Evolutionary conservation across 2,797 vertebrate species (phyloP), one percentile per base, ranked within the genome.

Genomic region (Craterocephalus amniculus): DNA sequence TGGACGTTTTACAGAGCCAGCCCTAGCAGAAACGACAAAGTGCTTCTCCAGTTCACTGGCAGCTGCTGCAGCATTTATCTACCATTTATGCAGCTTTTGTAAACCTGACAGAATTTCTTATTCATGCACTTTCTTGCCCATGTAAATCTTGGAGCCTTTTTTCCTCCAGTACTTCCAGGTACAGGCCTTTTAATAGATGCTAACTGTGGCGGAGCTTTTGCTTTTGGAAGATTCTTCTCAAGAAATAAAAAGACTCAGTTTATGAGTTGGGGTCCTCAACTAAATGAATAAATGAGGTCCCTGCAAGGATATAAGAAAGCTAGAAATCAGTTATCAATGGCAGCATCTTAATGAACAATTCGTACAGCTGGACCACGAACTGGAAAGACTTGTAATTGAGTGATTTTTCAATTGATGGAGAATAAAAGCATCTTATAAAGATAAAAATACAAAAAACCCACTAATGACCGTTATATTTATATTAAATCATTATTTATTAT

Each of bases 11-110:
- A 88, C 83, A 87, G 58, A 62, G 43, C 49, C 67, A 70, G 74
- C 74, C 72, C 59, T 72, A 67, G 81, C 80, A 63, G 72, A 70
- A 5, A 55, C 72, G 77, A 87, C 84, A 87, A 80, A 90, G 79
- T 80, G 86, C 72, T 89, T 86, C 85, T 85, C 82, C 83, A 87
- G 83, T 78, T 82, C 20, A 68, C 68, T 88, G 84, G 83, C 87
- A 88, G 73, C 83, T 54, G 62, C 70, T 60, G 70, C 61, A 74
- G 62, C 71, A 76, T 86, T 86, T 75, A 72, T 78, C 66, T 83
- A 81, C 74, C 80, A 49, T 87, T 81, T 78, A 86, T 66, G 67
- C 66, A 72, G 78, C 67, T 83, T 74, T 65, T 72, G 73, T 83
- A 80, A 84, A 88, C 76, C 78, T 82, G 88, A 87, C 63, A 78